Evolutionary conservation across 1,140 invertebrate species (phyloP), one percentile per base, ranked within the genome.

Genomic region (Rhynchophorus ferrugineus): DNA sequence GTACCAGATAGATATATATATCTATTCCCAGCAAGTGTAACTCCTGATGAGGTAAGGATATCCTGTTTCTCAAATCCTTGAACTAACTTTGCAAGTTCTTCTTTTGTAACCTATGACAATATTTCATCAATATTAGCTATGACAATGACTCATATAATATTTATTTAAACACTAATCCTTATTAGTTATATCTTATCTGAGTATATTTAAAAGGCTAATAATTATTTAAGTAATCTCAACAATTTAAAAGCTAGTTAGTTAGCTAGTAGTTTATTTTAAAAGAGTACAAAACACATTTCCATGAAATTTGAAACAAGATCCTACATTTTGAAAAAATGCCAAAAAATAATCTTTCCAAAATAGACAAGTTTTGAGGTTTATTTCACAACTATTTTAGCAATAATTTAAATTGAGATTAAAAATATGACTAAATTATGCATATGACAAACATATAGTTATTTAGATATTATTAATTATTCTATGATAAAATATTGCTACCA

Each of bases 1-100:
- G 88, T 89, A 66, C 88, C 88, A 62, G 89, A 91, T 70, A 92
- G 79, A 78, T 91, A 93, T 73, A 93, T 91, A 80, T 91, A 92
- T 75, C 89, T 82, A 73, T 81, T 83, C 64, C 88, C 89, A 58
- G 86, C 89, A 73, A 93, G 78, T 74, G 87, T 91, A 50, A 92
- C 85, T 56, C 90, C 90, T 57, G 82, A 81, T 64, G 87, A 88
- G 66, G 87, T 88, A 62, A 91, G 77, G 50, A 87, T 77, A 66
- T 87, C 84, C 75, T 87, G 83, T 71, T 90, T 85, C 60, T 89
- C 87, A 69, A 91, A 91, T 64, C 87, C 86, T 65, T 84, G 81
- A 57, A 88, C 85, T 72, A 92, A 78, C 77, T 89, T 91, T 58
- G 80, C 77, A 59, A 91, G 75, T 75, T 93, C 89, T 62, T 91